Evolutionary conservation across 1,140 invertebrate species (phyloP).

Genomic region (Homalodisca vitripennis): DNA sequence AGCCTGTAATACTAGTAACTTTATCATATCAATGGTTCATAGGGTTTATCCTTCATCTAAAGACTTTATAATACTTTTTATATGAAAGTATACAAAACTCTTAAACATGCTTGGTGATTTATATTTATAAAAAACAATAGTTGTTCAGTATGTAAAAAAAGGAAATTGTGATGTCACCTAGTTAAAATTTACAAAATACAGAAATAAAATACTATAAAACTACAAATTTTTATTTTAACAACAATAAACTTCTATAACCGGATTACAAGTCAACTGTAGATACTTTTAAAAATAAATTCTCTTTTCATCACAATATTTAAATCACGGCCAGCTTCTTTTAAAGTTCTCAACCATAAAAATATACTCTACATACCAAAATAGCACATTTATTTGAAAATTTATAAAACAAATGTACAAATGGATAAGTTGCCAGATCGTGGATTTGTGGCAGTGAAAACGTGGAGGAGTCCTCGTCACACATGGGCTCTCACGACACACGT

Average conservation of each 20-base stretch:
- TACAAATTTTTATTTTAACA: conserved; percentile 34
- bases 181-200: conserved; percentile 22
- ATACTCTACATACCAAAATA: conserved; percentile 38
- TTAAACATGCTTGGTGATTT: neutral
- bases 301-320: conserved; percentile 33
- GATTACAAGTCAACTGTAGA: conserved; percentile 32
- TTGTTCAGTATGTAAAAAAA: neutral
- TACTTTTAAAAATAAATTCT: conserved; percentile 34
- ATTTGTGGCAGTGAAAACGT: conserved; percentile 27
- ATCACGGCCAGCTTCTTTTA: conserved; percentile 32
- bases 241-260: conserved; percentile 35
- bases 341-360: conserved; percentile 31
- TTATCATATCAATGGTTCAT: too few relatives aligned
- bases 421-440: conserved; percentile 26
- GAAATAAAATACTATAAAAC: conserved; percentile 34
- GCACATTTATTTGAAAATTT: conserved; percentile 29
- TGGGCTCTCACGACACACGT: neutral
- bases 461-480: conserved; percentile 2
- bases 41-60: too few relatives aligned
- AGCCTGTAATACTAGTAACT: neutral
- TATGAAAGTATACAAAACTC: conserved; percentile 25
- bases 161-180: conserved; percentile 29
- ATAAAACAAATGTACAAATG: conserved; percentile 30
- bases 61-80: conserved; percentile 13
- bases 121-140: conserved; percentile 8